Evolutionary conservation across 1,140 invertebrate genomes (phyloP), one percentile per base, ranked within the genome.

Genomic region (Lasioglossum baleicum): DNA sequence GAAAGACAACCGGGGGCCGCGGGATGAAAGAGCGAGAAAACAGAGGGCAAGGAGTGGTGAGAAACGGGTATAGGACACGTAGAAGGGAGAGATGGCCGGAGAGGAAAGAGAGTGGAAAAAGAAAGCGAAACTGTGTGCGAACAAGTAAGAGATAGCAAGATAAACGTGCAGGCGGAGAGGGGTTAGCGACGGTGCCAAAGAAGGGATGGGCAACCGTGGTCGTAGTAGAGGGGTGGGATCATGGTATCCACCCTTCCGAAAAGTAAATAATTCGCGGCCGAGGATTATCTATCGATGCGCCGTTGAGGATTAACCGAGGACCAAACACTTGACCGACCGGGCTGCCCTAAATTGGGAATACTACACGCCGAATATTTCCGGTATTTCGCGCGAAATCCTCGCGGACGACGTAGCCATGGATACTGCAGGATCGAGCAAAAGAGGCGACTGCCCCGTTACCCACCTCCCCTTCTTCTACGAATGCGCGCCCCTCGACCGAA

Each of bases 401-500:
- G 80, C 87, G 76, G 83, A 79, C 70, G 81, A 87, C 86, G 83
- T 89, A 88, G 85, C 80, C 88, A 90, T 89, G 86, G 88, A 89
- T 89, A 89, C 83, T 89, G 82, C 88, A 83, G 82, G 78, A 85
- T 85, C 87, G 81, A 82, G 75, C 72, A 76, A 81, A 84, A 87
- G 85, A 83, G 77, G 81, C 81, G 63, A 87, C 86, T 84, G 72
- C 85, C 80, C 86, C 82, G 82, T 86, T 71, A 78, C 82, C 83
- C 76, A 82, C 81, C 77, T 69, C 76, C 70, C 79, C 75, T 81
- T 73, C 76, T 78, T 61, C 81, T 65, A 72, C 82, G 81, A 83
- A 83, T 85, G 87, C 83, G 86, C 84, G 85, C 83, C 85, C 88
- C 87, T 88, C 90, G 89, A 83, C 88, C 90, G 87, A 90, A 92